Evolutionary conservation across 2,888 invertebrate genomes (phyloP), one percentile per base, ranked within the genome.

Genomic region (Sphaerophoria taeniata): DNA sequence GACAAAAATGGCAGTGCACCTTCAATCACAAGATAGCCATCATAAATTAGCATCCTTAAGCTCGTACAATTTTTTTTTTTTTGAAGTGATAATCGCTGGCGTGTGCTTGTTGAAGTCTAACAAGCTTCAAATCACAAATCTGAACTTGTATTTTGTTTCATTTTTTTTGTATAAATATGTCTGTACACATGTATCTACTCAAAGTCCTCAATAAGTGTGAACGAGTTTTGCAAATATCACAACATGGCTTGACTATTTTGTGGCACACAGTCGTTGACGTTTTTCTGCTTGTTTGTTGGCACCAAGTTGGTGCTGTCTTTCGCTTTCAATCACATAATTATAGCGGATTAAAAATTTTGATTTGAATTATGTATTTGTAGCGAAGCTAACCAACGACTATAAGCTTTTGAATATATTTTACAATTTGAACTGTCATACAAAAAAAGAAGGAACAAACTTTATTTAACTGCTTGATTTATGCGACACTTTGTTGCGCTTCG

Each of bases 261-360:
- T 73, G 79, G 55, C 73, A 79, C 39, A 56, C 56, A 53, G 67
- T 51, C 53, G 5, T n/a, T 53, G 39, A 63, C 24, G 70, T 47
- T 45, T 65, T 60, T 53, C 31, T 53, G 70, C n/a, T 67, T 65
- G 45, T 70, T 70, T 70, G 83, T 58, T 71, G 67, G 39, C 24
- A 65, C n/a, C 33, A n/a, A 39, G 36, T n/a, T 39, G 60, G 43
- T 45, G 56, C 74, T 78, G 78, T 78, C 70, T 70, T 83, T 70
- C 78, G 78, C 78, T 83, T 83, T 83, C 83, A 83, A 83, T 83
- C 83, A 83, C 74, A 73, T 83, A 83, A 83, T 83, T 78, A 74
- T 69, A 67, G 31, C 63, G 69, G 70, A 74, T 78, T 83, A 69
- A 60, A 67, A 81, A 49, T 72, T 67, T 71, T 71, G n/a, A 63